phyloP scores from a whole-genome alignment of 2,797 vertebrate species.

The Podarcis siculus region DNA sequence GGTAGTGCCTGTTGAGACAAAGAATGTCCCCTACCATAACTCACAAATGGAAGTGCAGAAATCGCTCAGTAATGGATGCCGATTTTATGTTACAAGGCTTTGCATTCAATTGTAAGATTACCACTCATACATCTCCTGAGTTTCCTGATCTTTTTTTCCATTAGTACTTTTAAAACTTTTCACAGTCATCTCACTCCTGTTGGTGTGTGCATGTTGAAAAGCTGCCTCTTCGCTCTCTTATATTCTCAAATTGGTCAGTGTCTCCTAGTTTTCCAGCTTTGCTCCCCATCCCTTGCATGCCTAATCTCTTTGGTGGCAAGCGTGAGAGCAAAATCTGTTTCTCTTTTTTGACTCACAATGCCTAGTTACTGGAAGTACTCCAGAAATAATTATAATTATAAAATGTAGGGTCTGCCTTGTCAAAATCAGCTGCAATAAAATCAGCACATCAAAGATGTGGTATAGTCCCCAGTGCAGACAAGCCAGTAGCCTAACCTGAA shows the following conservation, averaged over 20 bases:
- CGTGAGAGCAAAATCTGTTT: background rate
- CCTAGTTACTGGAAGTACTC: background rate
- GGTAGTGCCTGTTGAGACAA: background rate
- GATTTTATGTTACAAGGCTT: background rate
- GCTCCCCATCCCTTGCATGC: background rate
- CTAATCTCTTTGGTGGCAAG: background rate
- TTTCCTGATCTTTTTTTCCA: background rate
- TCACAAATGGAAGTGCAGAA: background rate
- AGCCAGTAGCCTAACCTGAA: background rate
- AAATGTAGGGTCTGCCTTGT: background rate
- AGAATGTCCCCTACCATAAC: conserved; percentile 28
- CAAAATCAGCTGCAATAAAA: background rate
- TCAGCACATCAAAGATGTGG: background rate
- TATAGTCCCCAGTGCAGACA: background rate
- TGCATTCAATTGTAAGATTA: background rate
- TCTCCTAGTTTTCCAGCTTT: background rate
- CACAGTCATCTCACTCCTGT: background rate
- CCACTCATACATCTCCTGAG: background rate
- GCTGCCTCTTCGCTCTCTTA: background rate
- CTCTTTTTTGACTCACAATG: background rate
- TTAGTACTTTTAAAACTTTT: background rate
- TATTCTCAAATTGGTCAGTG: background rate
- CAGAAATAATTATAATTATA: background rate
- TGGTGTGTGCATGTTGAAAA: background rate
- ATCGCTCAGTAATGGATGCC: background rate